These are phyloP conservation scores for Pyrocephalus nanus DNA, from an alignment of 2,797 vertebrate genomes.

Conservation along the genomic window DNA sequence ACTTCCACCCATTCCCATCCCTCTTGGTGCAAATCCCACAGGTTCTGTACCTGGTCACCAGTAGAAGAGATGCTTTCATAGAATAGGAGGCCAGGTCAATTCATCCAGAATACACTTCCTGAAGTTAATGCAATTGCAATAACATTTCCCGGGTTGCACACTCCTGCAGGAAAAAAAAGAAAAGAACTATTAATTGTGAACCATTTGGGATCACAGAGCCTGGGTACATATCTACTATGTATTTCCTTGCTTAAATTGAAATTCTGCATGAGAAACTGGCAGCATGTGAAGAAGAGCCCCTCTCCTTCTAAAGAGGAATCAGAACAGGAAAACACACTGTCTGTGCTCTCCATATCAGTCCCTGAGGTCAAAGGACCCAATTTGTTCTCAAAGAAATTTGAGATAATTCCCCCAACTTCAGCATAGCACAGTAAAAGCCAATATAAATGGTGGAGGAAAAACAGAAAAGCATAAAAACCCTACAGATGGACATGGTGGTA, in stretches of 20 bases:
- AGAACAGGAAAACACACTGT: not conserved
- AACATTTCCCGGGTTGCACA: not conserved
- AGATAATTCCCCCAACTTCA: not conserved
- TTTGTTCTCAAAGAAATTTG: not conserved
- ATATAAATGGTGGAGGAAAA: not conserved
- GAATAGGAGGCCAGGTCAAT: not conserved
- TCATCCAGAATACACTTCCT: not conserved
- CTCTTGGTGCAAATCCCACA: not conserved
- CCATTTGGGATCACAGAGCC: accelerated
- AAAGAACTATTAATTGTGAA: not conserved
- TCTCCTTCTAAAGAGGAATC: not conserved
- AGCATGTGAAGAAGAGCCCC: accelerated
- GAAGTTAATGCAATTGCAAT: not conserved
- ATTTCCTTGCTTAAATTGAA: not conserved
- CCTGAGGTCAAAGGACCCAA: not conserved
- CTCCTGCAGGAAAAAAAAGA: not conserved
- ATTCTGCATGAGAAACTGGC: not conserved
- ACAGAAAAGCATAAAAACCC: not conserved
- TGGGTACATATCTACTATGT: not conserved
- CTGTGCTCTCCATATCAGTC: not conserved
- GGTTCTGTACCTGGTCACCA: conserved; percentile 19
- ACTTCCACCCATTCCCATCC: not conserved
- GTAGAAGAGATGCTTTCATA: not conserved
- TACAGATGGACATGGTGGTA: not conserved
- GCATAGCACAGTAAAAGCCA: not conserved